Evolutionary conservation across 2,797 vertebrate species (phyloP).

Genomic region (Aselliscus stoliczkanus): DNA sequence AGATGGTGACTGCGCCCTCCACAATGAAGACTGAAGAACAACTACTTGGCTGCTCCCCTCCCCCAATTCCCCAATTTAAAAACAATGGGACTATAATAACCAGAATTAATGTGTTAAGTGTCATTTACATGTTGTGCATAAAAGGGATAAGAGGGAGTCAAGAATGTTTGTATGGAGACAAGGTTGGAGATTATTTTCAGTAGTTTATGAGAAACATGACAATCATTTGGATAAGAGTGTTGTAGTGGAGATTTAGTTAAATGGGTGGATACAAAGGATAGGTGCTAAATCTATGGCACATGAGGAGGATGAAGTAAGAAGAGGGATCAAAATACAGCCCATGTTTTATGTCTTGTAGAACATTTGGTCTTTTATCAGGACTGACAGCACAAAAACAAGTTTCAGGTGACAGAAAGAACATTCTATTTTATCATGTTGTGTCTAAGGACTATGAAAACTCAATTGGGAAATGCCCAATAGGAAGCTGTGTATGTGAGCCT

Average conservation of each 20-base stretch:
- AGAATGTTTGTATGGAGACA: not conserved
- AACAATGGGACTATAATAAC: not conserved
- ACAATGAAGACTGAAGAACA: too few species aligned
- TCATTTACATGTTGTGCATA: not conserved
- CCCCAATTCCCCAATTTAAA: too few species aligned
- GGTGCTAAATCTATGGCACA: not conserved
- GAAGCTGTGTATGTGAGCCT: not conserved
- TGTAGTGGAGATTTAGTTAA: not conserved
- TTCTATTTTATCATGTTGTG: not conserved
- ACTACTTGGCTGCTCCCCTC: too few species aligned
- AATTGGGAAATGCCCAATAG: not conserved
- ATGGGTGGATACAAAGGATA: not conserved
- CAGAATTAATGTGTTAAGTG: not conserved
- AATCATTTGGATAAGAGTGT: not conserved
- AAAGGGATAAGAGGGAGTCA: not conserved
- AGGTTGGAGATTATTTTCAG: not conserved
- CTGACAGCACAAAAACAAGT: not conserved
- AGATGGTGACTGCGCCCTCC: too few species aligned
- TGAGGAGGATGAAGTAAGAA: not conserved
- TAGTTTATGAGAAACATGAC: not conserved
- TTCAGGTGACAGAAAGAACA: not conserved
- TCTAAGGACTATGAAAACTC: not conserved
- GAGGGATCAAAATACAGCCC: not conserved
- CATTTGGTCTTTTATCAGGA: not conserved
- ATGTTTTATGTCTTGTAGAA: not conserved